Percentiles rank a stretch among this genome's conserved stretches.
Conservation (phyloP, 2,113 vertebrate genomes). For the Dromas ardeola region DNA sequence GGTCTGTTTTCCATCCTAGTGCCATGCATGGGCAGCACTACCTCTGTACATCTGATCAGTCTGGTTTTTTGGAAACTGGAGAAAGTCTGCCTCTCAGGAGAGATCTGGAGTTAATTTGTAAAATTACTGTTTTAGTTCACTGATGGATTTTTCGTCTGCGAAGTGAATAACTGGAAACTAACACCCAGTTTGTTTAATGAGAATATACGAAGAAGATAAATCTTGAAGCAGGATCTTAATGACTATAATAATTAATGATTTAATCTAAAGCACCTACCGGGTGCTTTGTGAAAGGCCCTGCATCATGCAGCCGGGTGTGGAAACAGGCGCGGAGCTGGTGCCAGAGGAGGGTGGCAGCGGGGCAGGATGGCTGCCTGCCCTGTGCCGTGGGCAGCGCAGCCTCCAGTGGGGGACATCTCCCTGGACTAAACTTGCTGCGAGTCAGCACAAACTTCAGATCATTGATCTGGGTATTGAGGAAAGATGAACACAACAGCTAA, state of each 20-base stretch:
- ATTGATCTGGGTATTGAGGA: neutral
- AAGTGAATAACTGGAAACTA: neutral
- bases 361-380: neutral
- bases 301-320: neutral
- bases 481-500: neutral
- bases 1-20: neutral
- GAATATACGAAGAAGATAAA: neutral
- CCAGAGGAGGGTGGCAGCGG: neutral
- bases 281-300: neutral
- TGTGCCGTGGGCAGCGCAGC: fast-evolving
- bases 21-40: neutral
- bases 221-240: neutral
- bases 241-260: neutral
- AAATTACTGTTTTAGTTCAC: neutral
- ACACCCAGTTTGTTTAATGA: neutral
- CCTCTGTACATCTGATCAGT: neutral
- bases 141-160: neutral
- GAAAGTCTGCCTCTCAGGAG: neutral
- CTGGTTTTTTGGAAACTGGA: neutral
- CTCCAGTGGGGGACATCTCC: neutral
- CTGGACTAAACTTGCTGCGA: neutral
- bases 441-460: neutral
- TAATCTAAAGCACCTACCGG: neutral
- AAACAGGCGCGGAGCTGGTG: neutral
- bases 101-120: neutral